Conservation (phyloP, 2,797 vertebrate species). For the Neosilurus mollespiculum region DNA sequence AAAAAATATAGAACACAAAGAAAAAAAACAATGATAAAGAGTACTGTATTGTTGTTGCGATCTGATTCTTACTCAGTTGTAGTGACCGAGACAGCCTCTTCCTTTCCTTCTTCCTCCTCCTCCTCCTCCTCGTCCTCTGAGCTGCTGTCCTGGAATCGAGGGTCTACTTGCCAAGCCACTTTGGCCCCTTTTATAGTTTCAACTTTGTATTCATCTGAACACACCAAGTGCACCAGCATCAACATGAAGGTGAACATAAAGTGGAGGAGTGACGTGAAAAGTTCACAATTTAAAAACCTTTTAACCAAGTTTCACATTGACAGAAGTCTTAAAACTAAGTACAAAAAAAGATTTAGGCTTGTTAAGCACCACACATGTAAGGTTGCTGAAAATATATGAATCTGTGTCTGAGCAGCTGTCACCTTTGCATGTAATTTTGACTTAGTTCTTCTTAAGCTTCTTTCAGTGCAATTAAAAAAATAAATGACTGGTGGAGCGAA, state of each 20-base stretch:
- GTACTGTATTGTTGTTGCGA: not conserved
- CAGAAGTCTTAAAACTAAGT: not conserved
- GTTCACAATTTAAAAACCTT: not conserved
- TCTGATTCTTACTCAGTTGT: conserved; percentile 58
- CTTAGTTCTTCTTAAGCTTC: not conserved
- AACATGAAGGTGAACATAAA: not conserved
- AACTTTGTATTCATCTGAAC: conserved; percentile 74
- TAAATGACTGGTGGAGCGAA: not conserved
- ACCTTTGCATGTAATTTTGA: not conserved
- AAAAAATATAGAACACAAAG: not conserved
- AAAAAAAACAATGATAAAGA: no score
- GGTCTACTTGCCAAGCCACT: conserved; percentile 81
- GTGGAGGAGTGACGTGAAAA: not conserved
- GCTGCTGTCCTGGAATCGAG: conserved; percentile 86
- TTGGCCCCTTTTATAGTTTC: conserved; percentile 74
- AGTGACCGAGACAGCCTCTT: conserved; percentile 28
- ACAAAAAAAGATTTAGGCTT: not conserved
- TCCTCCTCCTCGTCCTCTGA: conserved; percentile 82
- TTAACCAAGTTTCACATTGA: not conserved
- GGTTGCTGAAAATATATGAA: no score
- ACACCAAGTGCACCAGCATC: not conserved
- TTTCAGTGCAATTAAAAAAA: not conserved
- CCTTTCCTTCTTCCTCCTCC: conserved; percentile 58
- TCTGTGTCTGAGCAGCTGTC: no score
- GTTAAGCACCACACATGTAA: not conserved